Conservation (phyloP, 2,888 invertebrate genomes). For the Esperia sulphurella region DNA sequence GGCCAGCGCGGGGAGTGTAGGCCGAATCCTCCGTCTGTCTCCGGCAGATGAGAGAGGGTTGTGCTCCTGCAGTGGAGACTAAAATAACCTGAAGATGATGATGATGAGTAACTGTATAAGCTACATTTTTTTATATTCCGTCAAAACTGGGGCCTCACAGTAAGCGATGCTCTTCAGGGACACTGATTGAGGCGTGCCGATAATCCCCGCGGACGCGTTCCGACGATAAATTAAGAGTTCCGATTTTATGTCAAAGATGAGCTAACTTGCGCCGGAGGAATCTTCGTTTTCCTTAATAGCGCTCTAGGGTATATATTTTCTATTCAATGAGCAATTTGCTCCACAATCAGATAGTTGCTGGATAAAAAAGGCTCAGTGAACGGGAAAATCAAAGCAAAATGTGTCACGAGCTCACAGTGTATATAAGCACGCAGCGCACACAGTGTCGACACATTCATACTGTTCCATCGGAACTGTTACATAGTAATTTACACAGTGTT, state of each 20-base stretch:
- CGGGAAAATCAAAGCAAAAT: background rate
- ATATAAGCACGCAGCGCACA: background rate
- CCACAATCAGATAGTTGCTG: background rate
- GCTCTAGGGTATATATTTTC: background rate
- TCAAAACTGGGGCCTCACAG: too few species aligned
- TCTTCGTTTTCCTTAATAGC: background rate
- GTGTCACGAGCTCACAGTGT: background rate
- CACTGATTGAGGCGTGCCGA: slow-evolving; percentile 11
- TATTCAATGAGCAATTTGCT: background rate
- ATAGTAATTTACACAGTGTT: background rate
- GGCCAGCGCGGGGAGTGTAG: too few species aligned
- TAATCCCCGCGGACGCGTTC: slow-evolving; percentile 10
- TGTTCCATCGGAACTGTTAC: too few species aligned
- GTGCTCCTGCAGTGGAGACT: too few species aligned
- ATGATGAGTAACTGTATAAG: too few species aligned
- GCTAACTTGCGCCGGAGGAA: background rate
- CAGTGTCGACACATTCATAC: too few species aligned
- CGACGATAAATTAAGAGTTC: slow-evolving; percentile 12
- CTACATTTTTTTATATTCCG: too few species aligned
- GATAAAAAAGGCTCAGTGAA: background rate
- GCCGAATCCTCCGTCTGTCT: too few species aligned
- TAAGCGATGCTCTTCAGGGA: background rate
- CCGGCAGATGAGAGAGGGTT: too few species aligned
- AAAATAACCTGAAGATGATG: too few species aligned
- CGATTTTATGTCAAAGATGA: slow-evolving; percentile 9